These are phyloP conservation scores for Galerucella pusilla DNA, from an alignment of 2,888 invertebrate genomes.

Conservation along the genomic window DNA sequence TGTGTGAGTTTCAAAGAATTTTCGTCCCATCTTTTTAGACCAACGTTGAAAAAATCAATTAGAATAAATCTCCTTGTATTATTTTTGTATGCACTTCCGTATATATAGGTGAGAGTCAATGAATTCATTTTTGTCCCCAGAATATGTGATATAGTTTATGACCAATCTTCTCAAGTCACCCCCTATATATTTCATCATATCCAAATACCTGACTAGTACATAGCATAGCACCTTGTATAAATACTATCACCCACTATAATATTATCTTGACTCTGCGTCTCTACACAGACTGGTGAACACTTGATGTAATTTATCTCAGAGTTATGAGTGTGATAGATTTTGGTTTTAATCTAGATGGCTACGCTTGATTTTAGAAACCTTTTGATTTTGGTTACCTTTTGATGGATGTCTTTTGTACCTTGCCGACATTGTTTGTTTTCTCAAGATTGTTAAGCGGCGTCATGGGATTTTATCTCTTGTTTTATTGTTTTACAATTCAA, in stretches of 20 bases:
- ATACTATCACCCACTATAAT: constrained; percentile 1
- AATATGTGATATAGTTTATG: too few species aligned
- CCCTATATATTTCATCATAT: too few species aligned
- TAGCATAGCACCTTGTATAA: too few species aligned
- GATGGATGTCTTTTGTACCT: constrained; percentile 32
- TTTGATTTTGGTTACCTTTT: constrained; percentile 39
- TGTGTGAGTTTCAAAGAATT: too few species aligned
- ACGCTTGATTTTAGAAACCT: constrained; percentile 38
- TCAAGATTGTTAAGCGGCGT: constrained; percentile 43
- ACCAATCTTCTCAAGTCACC: too few species aligned
- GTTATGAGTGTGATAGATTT: constrained; percentile 56
- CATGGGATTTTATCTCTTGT: constrained; percentile 44
- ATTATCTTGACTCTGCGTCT: constrained; percentile 18
- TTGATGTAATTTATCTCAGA: constrained; percentile 54
- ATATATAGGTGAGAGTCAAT: too few species aligned
- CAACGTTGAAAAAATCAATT: too few species aligned
- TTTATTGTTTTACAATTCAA: constrained; percentile 50
- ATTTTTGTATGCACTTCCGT: too few species aligned
- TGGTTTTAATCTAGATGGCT: constrained; percentile 50
- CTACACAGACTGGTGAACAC: constrained; percentile 27
- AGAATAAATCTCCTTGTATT: too few species aligned
- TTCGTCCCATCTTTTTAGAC: too few species aligned
- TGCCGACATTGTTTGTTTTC: constrained; percentile 50
- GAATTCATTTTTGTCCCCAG: too few species aligned
- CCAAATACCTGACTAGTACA: too few species aligned